Evolutionary conservation across 1,140 invertebrate species (phyloP), one percentile per base, ranked within the genome.

Genomic region (Melanaphis sacchari): DNA sequence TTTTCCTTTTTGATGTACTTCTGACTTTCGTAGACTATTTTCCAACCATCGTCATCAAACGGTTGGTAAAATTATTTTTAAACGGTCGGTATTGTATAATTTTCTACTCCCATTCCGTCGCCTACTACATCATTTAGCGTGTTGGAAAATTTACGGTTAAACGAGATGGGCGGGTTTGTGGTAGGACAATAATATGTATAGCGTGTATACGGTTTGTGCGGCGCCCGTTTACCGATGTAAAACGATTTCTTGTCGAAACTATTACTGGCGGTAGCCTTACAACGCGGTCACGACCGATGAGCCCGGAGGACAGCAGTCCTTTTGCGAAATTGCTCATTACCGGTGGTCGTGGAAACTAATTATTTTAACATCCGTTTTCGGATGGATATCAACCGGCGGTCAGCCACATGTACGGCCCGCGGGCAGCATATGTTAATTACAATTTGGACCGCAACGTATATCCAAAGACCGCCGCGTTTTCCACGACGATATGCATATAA

Each of bases 301-400:
- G 40, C 84, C 84, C 84, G n/a, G 46, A 49, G 88, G 88, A 49
- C 31, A n/a, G 31, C 11, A 54, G 43, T 90, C 89, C 49, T 90
- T 90, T 90, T 59, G 54, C 31, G 59, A 81, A 43, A 81, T 81
- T 91, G 40, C 31, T 76, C 90, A 81, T 81, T 41, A 91, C 84
- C 38, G 90, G 90, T 91, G 90, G 54, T 38, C 43, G 43, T 31
- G 76, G 66, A 92, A 92, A 92, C 52, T 92, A 92, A 92, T 92
- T 92, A 82, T 92, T 92, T 92, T 38, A 82, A 92, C 91, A 38
- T 82, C 91, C 91, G 91, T 92, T 81, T 91, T 54, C 52, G 90
- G 59, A 91, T 66, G 89, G 26, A 90, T 66, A 90, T 90, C 89
- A 90, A 90, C 22, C 40, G 41, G 59, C 31, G 90, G 59, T 66